Evolutionary conservation across 2,888 invertebrate species (phyloP).

Genomic region (Phyto melanocephala): DNA sequence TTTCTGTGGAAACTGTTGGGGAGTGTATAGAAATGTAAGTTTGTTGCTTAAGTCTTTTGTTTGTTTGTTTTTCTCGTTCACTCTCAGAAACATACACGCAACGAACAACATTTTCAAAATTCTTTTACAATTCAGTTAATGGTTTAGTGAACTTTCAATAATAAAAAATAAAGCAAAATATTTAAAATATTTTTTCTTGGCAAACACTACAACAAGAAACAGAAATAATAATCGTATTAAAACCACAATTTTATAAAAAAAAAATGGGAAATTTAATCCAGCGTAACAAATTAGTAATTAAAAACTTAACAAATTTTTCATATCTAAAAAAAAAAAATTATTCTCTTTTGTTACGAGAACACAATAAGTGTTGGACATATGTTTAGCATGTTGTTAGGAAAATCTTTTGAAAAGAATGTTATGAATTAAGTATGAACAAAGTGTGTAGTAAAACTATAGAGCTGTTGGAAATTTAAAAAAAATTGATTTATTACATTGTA

Average conservation of each 20-base stretch:
- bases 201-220: neutral
- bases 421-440: neutral
- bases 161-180: neutral
- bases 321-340: neutral
- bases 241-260: constrained; percentile 20
- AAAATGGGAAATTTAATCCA: constrained; percentile 39
- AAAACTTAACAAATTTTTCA: neutral
- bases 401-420: neutral
- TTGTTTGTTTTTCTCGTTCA: neutral
- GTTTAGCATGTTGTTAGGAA: neutral
- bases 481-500: neutral
- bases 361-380: constrained; percentile 19
- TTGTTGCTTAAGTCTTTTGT: constrained; percentile 37
- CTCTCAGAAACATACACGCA: neutral
- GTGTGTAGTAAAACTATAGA: neutral
- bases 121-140: constrained; percentile 5
- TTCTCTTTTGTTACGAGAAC: constrained; percentile 1
- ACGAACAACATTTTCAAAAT: constrained; percentile 27
- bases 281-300: constrained; percentile 38
- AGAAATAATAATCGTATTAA: neutral
- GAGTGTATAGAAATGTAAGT: too few relatives aligned
- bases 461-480: neutral
- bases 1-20: too few relatives aligned
- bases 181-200: constrained; percentile 4
- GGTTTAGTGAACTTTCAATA: constrained; percentile 21